Base-by-base conservation (phyloP, 2,888 invertebrate genomes). In the Lamproptera curius region DNA sequence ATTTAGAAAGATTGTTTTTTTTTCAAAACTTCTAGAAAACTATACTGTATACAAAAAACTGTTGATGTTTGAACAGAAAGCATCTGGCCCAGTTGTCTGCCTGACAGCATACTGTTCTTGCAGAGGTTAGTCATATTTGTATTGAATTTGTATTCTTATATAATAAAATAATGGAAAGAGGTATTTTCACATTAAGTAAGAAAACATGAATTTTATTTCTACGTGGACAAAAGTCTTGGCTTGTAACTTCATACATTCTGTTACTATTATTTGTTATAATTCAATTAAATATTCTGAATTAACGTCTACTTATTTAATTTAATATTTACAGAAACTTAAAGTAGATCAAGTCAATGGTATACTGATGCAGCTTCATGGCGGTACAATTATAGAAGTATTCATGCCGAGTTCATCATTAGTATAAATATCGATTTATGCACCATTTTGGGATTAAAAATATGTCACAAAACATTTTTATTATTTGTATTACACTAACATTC, bases 1-100 rank as follows among this genome's bases (percentile, higher is more conserved):
- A n/a, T n/a, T n/a, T n/a, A n/a, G n/a, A n/a, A 15, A 8, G 14
- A 9, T 23, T 23, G 23, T 23, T 11, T 40, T 13, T 4, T 54
- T 45, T 73, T 62, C 36, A 56, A 81, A 79, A 1, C 59, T 78
- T 15, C 36, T 74, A 44, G 56, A 70, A 26, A 62, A 69, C 42
- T 79, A 68, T 45, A 66, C 70, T 1, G 76, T 77, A 11, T 71
- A 69, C 46, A 76, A 70, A 54, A 80, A 76, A 58, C 52, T 73
- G 35, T 54, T 80, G 33, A 67, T 77, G 61, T 77, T 61, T 49
- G 79, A 79, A 56, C 76, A 80, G 62, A 54, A 61, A 46, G 36
- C 61, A 45, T 59, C 57, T 16, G 67, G 65, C 16, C 72, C 73
- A 31, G 56, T 73, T n/a, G 60, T 71, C 34, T 79, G 76, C 52